Evolutionary conservation across 2,888 invertebrate species (phyloP).

Genomic region (Sphaerophoria rueppellii): DNA sequence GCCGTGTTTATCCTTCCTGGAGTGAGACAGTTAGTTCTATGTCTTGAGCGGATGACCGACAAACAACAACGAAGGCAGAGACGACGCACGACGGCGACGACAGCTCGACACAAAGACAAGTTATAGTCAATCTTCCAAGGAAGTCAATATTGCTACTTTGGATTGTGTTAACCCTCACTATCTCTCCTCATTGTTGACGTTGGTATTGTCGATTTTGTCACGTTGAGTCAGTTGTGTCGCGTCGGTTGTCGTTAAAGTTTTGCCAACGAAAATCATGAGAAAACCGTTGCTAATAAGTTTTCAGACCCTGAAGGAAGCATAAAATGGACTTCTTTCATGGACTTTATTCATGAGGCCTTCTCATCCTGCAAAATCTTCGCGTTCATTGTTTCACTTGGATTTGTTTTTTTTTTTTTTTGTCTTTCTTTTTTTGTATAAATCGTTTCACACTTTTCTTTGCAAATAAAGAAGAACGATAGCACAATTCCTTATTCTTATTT

Average conservation of each 20-base stretch:
- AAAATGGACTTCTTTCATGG: constrained; percentile 15
- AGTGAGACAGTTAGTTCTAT: too few species aligned
- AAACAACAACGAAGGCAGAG: constrained; percentile 20
- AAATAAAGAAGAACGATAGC: not conserved
- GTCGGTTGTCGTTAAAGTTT: constrained; percentile 8
- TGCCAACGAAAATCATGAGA: constrained; percentile 62
- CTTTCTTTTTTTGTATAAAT: constrained; percentile 14
- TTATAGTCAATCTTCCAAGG: constrained; percentile 61
- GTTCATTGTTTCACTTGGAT: constrained; percentile 59
- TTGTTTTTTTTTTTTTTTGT: constrained; percentile 20
- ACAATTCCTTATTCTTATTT: constrained; percentile 17
- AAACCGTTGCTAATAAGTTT: constrained; percentile 72
- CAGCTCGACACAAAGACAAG: constrained; percentile 6
- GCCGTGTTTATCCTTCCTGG: constrained; percentile 48
- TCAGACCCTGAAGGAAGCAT: constrained; percentile 52
- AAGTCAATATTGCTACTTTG: constrained; percentile 62
- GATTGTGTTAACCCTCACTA: constrained; percentile 27
- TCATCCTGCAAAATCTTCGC: constrained; percentile 64
- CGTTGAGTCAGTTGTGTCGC: not conserved
- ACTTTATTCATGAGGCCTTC: constrained; percentile 41
- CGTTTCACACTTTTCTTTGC: constrained; percentile 51
- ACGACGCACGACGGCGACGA: not conserved
- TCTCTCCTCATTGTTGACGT: constrained; percentile 1
- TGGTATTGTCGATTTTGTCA: not conserved
- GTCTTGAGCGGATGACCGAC: not conserved